Percentiles rank a stretch among this genome's conserved stretches.
Evolutionary conservation across 2,888 invertebrate species (phyloP).

Genomic region (Apoderus coryli): DNA sequence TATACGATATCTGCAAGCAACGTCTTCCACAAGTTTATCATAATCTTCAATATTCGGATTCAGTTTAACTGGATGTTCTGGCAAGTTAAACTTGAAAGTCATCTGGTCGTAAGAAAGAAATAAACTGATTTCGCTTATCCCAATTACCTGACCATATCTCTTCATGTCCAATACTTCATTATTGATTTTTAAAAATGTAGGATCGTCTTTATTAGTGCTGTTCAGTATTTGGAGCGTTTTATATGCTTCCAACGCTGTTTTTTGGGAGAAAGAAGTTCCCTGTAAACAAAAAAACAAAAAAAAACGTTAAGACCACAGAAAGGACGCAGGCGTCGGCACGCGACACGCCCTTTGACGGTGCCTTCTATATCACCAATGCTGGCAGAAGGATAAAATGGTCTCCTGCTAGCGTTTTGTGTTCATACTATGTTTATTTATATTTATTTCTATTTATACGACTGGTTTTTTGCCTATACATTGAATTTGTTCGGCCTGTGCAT

Average conservation of each 20-base stretch:
- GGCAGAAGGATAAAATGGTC: too few species aligned
- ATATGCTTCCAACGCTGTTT: constrained; percentile 18
- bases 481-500: too few species aligned
- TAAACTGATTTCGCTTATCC: constrained; percentile 18
- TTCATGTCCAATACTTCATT: constrained; percentile 8
- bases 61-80: constrained; percentile 40
- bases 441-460: too few species aligned
- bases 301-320: too few species aligned
- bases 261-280: constrained; percentile 16
- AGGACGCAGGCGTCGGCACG: too few species aligned
- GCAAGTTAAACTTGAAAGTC: constrained; percentile 35
- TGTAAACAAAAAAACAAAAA: constrained; percentile 31
- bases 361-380: too few species aligned
- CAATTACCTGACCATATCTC: constrained; percentile 20
- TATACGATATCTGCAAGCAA: constrained; percentile 31
- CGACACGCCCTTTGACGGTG: too few species aligned
- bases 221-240: constrained; percentile 13
- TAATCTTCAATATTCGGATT: constrained; percentile 38
- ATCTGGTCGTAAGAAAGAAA: constrained; percentile 13
- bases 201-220: constrained; percentile 8
- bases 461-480: too few species aligned
- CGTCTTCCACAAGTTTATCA: constrained; percentile 29
- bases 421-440: too few species aligned
- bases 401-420: too few species aligned
- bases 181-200: constrained; percentile 7